These are phyloP conservation scores for Apoderus coryli DNA, from an alignment of 2,888 invertebrate genomes.

Conservation along the genomic window DNA sequence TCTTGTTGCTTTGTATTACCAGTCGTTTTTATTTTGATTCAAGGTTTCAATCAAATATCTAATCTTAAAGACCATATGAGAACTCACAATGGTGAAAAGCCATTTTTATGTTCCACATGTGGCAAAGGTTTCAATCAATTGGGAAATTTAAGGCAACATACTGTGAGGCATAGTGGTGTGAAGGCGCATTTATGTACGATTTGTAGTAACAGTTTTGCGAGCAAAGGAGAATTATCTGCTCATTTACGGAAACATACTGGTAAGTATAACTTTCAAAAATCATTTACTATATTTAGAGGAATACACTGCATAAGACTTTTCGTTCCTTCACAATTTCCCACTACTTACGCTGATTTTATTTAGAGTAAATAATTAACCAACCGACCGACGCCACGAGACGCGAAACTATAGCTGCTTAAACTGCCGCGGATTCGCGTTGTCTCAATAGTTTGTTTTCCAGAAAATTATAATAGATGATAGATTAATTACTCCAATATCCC, in stretches of 20 bases:
- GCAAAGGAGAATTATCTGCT: slow-evolving; percentile 33
- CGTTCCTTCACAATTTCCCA: no score
- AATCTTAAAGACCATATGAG: slow-evolving; percentile 34
- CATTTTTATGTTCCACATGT: slow-evolving; percentile 33
- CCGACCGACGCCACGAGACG: no score
- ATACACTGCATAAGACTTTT: no score
- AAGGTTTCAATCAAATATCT: slow-evolving; percentile 35
- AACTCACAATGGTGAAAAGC: slow-evolving; percentile 34
- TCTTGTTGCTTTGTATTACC: neutral
- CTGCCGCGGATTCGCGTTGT: no score
- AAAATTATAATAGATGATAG: no score
- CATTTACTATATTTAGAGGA: no score
- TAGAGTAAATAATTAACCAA: no score
- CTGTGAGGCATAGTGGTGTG: slow-evolving; percentile 32
- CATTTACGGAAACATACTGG: slow-evolving; percentile 34
- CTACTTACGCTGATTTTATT: no score
- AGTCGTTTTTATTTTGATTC: slow-evolving; percentile 10
- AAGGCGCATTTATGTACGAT: slow-evolving; percentile 34
- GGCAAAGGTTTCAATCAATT: slow-evolving; percentile 35
- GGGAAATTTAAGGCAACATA: slow-evolving; percentile 31
- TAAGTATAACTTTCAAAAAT: no score
- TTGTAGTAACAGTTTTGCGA: slow-evolving; percentile 34
- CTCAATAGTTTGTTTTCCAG: no score
- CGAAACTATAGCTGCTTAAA: no score
- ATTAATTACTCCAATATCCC: no score